Evolutionary conservation across 2,888 invertebrate species (phyloP).

Genomic region (Teinopalpus imperialis): DNA sequence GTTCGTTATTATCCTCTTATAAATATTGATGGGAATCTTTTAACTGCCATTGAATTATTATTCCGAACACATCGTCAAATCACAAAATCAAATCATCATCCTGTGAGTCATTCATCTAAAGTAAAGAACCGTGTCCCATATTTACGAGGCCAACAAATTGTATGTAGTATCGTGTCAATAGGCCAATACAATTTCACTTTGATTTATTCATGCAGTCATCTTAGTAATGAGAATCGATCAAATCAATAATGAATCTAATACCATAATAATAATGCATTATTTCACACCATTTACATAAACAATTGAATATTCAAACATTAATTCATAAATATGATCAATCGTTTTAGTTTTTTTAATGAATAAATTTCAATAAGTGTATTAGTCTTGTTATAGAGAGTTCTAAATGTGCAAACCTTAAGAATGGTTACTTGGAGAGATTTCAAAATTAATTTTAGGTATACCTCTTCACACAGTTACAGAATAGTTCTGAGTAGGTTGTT

Average conservation of each 20-base stretch:
- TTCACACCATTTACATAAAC: no score
- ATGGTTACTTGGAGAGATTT: no score
- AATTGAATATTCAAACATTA: no score
- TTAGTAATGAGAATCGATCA: background rate
- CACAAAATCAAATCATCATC: constrained; percentile 16
- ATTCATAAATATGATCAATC: no score
- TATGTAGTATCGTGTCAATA: background rate
- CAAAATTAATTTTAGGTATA: no score
- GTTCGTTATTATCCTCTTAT: constrained; percentile 9
- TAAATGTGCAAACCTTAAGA: no score
- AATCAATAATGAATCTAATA: background rate
- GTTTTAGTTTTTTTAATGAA: no score
- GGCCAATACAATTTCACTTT: background rate
- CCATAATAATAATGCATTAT: no score
- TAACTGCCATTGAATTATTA: constrained; percentile 28
- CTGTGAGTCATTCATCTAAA: constrained; percentile 26
- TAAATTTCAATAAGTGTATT: no score
- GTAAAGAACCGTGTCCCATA: constrained; percentile 29
- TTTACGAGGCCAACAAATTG: background rate
- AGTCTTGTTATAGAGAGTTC: no score
- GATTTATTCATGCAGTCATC: background rate
- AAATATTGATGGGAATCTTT: constrained; percentile 33
- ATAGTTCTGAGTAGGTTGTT: no score
- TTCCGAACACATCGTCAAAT: constrained; percentile 15
- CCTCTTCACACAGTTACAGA: no score